A percentile compares a stretch with the other conserved stretches of the same genome.
Conservation (phyloP, 2,113 vertebrate genomes). For the Paramisgurnus dabryanus region DNA sequence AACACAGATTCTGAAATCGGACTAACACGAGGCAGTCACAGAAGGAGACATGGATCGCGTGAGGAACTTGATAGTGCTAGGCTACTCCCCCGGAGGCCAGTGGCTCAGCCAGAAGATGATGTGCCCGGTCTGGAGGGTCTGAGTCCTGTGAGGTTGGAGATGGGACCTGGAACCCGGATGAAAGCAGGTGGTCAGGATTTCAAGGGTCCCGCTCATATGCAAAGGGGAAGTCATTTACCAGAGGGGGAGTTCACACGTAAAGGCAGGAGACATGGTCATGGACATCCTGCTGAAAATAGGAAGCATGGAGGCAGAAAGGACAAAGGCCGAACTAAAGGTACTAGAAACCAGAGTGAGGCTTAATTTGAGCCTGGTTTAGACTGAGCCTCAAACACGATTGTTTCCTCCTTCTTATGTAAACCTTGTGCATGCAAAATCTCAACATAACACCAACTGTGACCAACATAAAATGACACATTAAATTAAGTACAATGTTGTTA, state of each 20-base stretch:
- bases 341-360: background rate
- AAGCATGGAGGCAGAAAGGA: constrained; percentile 79
- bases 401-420: no score
- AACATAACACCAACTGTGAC: no score
- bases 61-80: constrained; percentile 62
- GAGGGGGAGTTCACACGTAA: constrained; percentile 71
- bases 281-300: constrained; percentile 68
- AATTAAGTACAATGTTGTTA: no score
- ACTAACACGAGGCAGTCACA: constrained; percentile 60
- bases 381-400: no score
- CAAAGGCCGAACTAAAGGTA: constrained; percentile 66
- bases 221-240: constrained; percentile 73
- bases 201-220: constrained; percentile 65
- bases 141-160: constrained; percentile 73
- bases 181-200: constrained; percentile 61
- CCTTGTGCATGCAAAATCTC: no score
- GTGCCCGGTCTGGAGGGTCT: constrained; percentile 69
- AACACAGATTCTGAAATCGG: constrained; percentile 68
- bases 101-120: constrained; percentile 70
- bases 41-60: constrained; percentile 67
- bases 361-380: background rate
- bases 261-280: constrained; percentile 71
- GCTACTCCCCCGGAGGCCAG: constrained; percentile 59
- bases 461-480: no score
- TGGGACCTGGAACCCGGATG: constrained; percentile 67